Conservation (phyloP, 2,113 vertebrate species). For the Protobothrops flavoviridis region DNA sequence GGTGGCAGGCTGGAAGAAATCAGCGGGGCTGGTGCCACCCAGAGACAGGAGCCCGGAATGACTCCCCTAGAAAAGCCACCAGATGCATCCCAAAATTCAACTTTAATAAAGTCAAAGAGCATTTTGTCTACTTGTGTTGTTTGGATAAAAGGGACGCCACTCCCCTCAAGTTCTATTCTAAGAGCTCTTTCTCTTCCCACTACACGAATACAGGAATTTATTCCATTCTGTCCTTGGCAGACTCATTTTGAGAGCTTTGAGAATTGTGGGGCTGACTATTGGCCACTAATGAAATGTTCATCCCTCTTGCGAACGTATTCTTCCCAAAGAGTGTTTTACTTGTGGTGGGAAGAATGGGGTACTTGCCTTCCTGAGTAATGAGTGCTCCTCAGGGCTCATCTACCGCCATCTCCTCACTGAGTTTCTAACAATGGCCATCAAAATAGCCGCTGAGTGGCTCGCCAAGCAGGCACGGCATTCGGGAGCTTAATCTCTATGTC, state of each 20-base stretch:
- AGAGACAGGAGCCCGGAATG: background rate
- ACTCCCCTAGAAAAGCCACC: no score
- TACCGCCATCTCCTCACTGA: background rate
- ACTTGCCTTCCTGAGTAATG: background rate
- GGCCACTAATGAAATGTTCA: background rate
- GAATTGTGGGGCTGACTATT: background rate
- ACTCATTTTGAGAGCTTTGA: background rate
- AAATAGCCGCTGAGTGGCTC: conserved; percentile 21
- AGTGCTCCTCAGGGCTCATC: background rate
- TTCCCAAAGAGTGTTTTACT: conserved; percentile 1
- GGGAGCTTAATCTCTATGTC: conserved; percentile 38
- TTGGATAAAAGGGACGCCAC: background rate
- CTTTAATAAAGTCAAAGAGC: background rate
- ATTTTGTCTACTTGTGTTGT: background rate
- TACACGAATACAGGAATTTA: background rate
- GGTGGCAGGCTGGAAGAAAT: background rate
- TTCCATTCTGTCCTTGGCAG: background rate
- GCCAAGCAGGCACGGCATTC: background rate
- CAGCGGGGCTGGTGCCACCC: background rate
- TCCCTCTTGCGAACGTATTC: background rate
- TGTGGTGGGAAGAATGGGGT: background rate
- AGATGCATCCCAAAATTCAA: background rate
- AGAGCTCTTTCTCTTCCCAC: background rate
- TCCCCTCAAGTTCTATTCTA: background rate
- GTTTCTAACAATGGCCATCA: background rate